Evolutionary conservation across 2,113 vertebrate species (phyloP).

Genomic region (Brachypodius melanocephalos): DNA sequence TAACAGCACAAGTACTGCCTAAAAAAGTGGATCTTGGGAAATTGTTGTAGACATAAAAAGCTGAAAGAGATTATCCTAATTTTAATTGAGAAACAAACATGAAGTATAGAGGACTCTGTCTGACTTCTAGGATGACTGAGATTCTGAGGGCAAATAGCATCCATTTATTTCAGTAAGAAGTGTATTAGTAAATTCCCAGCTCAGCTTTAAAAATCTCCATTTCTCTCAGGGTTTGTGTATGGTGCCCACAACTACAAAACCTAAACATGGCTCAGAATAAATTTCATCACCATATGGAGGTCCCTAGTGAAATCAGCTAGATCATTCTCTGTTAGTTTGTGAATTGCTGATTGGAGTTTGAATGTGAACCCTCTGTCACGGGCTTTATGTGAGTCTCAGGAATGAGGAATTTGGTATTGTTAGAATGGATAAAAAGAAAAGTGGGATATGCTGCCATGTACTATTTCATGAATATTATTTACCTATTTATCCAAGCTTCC

Average conservation of each 20-base stretch:
- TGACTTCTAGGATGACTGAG: neutral
- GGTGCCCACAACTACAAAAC: slow-evolving; percentile 33
- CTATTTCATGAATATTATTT: slow-evolving; percentile 49
- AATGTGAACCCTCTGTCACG: slow-evolving; percentile 26
- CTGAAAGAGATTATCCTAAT: neutral
- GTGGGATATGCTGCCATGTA: neutral
- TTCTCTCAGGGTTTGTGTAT: slow-evolving; percentile 25
- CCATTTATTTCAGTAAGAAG: neutral
- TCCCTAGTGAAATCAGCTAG: slow-evolving; percentile 61
- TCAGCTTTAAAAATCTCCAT: neutral
- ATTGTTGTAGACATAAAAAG: neutral
- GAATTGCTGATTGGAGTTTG: slow-evolving; percentile 56
- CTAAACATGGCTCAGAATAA: slow-evolving; percentile 65
- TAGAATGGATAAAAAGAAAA: slow-evolving; percentile 4
- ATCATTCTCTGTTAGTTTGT: slow-evolving; percentile 55
- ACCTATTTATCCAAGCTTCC: neutral
- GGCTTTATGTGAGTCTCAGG: slow-evolving; percentile 41
- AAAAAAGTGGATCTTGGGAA: neutral
- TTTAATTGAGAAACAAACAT: neutral
- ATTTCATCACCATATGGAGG: slow-evolving; percentile 66
- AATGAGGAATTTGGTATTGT: slow-evolving; percentile 52
- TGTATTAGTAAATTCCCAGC: slow-evolving; percentile 7
- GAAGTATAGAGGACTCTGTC: neutral
- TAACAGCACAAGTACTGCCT: neutral
- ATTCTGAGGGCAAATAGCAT: slow-evolving; percentile 7